Base-by-base conservation (phyloP, 2,113 vertebrate genomes). In the Urocolius indicus region DNA sequence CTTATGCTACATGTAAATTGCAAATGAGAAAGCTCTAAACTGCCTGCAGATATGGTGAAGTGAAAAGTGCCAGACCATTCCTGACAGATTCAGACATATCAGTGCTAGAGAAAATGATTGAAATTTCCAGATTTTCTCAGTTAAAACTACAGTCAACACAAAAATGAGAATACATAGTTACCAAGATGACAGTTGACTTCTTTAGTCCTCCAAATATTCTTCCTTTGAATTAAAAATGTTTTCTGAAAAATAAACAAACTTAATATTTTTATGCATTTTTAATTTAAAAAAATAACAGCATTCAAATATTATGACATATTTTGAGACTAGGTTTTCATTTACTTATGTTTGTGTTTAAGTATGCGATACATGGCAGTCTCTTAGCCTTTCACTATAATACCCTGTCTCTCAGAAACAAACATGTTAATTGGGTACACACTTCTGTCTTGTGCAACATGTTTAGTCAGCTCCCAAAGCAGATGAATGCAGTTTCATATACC, bases 291-390 rank as follows among this genome's bases (percentile, higher is more conserved):
- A 62, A 55, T 11, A 77, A 30, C 16, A 78, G 9, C 26, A 54
- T 65, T 90, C n/a, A 76, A 63, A 77, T 63, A 48, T 29, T 46
- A 63, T 52, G 0, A 30, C 20, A 55, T 81, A 71, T 9, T 67
- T 93, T 73, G 52, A 75, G 34, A 52, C 26, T 75, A 29, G 17
- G 26, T 90, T 89, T 93, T 63, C 36, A 48, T 83, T 88, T 92
- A 59, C 52, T 59, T 36, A n/a, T 91, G 87, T 93, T 76, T 79
- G 13, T 63, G 20, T 21, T 90, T 88, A 95, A 88, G 93, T 88
- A 69, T 34, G 55, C 1, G 1, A 55, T 67, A 77, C 11, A 36
- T 43, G 46, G 13, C 49, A 94, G 62, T 65, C 16, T 68, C 32
- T 71, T 63, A 66, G 22, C 46, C 55, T 90, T 94, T 92, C 41